Percentiles rank a stretch among this genome's conserved stretches.
These are phyloP conservation scores for Hypotaenidia philippensis DNA, from an alignment of 2,797 vertebrate species.

Conservation along the genomic window DNA sequence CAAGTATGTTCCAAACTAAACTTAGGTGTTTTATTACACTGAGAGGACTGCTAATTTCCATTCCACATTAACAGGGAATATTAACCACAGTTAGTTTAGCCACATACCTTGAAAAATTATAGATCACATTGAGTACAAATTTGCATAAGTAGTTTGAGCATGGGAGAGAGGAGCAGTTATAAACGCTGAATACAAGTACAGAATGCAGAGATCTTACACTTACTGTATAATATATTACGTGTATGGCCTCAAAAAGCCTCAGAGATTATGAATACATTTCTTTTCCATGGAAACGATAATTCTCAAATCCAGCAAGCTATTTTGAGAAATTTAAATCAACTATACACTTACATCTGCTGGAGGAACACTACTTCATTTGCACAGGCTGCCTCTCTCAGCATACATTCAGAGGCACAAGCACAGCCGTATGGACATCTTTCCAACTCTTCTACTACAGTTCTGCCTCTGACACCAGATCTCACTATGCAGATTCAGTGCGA, in stretches of 20 bases:
- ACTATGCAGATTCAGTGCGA: background rate
- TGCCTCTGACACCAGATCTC: background rate
- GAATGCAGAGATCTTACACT: slow-evolving; percentile 19
- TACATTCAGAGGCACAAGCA: background rate
- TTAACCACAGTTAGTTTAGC: slow-evolving; percentile 19
- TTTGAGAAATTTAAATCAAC: slow-evolving; percentile 62
- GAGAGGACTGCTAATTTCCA: slow-evolving; percentile 16
- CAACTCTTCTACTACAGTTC: slow-evolving; percentile 14
- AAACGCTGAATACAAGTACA: slow-evolving; percentile 1
- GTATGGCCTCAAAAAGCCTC: slow-evolving; percentile 66
- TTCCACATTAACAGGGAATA: background rate
- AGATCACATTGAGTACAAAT: slow-evolving; percentile 27
- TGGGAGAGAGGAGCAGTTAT: background rate
- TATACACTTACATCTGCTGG: slow-evolving; percentile 36
- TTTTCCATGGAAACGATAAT: slow-evolving; percentile 71
- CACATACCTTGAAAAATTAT: slow-evolving; percentile 51
- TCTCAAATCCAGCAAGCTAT: slow-evolving; percentile 62
- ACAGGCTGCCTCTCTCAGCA: background rate
- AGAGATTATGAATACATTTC: slow-evolving; percentile 53
- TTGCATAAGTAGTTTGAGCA: slow-evolving; percentile 41
- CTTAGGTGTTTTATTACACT: background rate
- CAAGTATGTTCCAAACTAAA: background rate
- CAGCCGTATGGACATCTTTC: background rate
- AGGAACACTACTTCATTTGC: background rate
- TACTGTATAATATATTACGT: slow-evolving; percentile 20